These are phyloP conservation scores for Trichoplusia ni DNA, from an alignment of 1,140 invertebrate species.

Conservation along the genomic window DNA sequence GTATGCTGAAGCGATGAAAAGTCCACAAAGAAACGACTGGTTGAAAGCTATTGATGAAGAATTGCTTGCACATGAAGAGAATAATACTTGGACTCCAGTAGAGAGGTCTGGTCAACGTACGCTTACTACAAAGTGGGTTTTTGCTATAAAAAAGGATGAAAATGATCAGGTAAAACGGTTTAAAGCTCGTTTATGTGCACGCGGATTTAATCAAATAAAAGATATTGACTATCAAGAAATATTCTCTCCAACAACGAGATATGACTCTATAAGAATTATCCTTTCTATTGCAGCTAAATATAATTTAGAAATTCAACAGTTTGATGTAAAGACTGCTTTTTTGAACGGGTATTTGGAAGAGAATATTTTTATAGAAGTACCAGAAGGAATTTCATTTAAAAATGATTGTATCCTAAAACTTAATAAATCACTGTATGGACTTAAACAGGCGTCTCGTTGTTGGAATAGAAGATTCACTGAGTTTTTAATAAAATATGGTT, in stretches of 20 bases:
- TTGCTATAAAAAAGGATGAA: constrained; percentile 30
- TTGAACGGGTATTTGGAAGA: constrained; percentile 61
- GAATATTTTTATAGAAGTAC: constrained; percentile 62
- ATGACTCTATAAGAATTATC: constrained; percentile 63
- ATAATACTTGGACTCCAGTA: constrained; percentile 38
- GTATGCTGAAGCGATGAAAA: constrained; percentile 23
- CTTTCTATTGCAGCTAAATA: constrained; percentile 60
- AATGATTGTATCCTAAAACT: constrained; percentile 32
- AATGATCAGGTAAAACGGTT: constrained; percentile 30
- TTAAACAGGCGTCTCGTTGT: constrained; percentile 52
- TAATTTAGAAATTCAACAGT: constrained; percentile 59
- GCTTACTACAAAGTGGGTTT: constrained; percentile 43
- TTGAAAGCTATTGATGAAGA: constrained; percentile 19
- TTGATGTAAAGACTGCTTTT: constrained; percentile 78
- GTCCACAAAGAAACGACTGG: neutral
- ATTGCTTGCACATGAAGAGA: constrained; percentile 24
- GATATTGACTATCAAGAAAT: constrained; percentile 73
- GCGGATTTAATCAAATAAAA: constrained; percentile 41
- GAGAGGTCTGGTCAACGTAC: constrained; percentile 23
- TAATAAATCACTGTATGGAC: constrained; percentile 48
- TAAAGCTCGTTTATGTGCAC: constrained; percentile 49
- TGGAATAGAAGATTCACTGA: constrained; percentile 54
- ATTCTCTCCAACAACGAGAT: constrained; percentile 65
- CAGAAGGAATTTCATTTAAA: constrained; percentile 40
- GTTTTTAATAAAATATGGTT: constrained; percentile 49